Conservation (phyloP, 1,140 invertebrate genomes). For the Harlomillsia oculata region DNA sequence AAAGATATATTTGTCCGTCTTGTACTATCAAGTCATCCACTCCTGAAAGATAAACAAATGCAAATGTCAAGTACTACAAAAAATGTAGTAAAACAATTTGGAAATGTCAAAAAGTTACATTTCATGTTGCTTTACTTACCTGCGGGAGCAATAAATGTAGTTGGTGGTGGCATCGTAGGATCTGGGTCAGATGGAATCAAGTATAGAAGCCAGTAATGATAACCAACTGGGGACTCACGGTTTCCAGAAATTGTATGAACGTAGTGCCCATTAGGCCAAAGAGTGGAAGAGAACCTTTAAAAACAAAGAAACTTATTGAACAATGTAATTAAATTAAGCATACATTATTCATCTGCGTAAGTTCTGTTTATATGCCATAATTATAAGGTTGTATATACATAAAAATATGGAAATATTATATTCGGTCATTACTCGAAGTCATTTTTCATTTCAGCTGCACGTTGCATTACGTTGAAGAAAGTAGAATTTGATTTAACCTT, state of each 20-base stretch:
- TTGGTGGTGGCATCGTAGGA: constrained; percentile 62
- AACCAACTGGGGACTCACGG: constrained; percentile 74
- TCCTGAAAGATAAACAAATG: constrained; percentile 48
- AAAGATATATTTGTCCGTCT: constrained; percentile 72
- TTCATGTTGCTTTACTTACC: constrained; percentile 47
- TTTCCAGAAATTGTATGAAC: constrained; percentile 75
- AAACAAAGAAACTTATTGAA: constrained; percentile 36
- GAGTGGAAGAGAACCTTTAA: constrained; percentile 61
- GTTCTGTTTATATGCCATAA: not conserved
- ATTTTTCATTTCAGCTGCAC: constrained; percentile 62
- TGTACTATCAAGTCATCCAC: constrained; percentile 71
- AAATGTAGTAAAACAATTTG: not conserved
- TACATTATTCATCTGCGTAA: too few relatives aligned
- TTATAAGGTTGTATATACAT: not conserved
- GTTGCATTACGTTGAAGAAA: constrained; percentile 74
- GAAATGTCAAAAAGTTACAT: not conserved
- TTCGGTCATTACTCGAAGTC: constrained; percentile 42
- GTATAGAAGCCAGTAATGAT: constrained; percentile 79
- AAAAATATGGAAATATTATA: constrained; percentile 35
- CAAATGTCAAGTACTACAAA: not conserved
- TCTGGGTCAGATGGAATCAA: constrained; percentile 63
- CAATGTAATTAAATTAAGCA: not conserved
- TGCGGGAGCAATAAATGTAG: constrained; percentile 70
- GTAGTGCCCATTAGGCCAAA: constrained; percentile 83
- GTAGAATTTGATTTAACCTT: constrained; percentile 61